Conservation (phyloP, 2,113 vertebrate genomes). For the Paramisgurnus dabryanus region DNA sequence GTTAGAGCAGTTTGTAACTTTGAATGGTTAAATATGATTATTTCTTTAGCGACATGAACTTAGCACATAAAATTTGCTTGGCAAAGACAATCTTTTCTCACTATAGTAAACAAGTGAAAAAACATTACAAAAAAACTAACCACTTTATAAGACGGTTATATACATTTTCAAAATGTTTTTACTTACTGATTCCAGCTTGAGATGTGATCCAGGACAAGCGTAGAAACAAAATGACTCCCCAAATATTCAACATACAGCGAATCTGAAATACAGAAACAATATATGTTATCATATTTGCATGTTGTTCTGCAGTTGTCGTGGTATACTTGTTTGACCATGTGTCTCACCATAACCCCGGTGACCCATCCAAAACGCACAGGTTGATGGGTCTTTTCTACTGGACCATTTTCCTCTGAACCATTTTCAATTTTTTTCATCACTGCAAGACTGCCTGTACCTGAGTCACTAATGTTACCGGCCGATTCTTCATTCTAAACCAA, state of each 20-base stretch:
- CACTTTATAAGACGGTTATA: neutral
- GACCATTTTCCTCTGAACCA: conserved; percentile 7
- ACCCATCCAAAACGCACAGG: conserved; percentile 73
- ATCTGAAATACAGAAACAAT: conserved; percentile 58
- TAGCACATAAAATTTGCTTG: neutral
- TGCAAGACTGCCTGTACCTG: conserved; percentile 21
- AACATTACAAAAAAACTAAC: neutral
- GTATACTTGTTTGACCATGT: neutral
- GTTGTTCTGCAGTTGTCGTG: neutral
- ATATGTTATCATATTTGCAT: too few species aligned
- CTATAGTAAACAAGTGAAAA: neutral
- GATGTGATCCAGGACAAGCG: conserved; percentile 74
- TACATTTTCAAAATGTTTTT: neutral
- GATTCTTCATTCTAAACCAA: conserved; percentile 58
- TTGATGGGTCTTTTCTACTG: neutral
- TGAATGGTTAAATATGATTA: neutral
- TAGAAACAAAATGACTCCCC: conserved; percentile 76
- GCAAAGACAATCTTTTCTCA: neutral
- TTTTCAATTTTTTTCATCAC: conserved; percentile 18
- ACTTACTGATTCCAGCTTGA: conserved; percentile 73
- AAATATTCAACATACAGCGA: conserved; percentile 76
- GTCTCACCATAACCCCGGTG: conserved; percentile 70
- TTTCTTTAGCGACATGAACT: conserved; percentile 12
- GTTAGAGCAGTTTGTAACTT: too few species aligned
- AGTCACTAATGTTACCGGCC: conserved; percentile 14